Conservation (phyloP, 1,140 invertebrate genomes). For the Brachionus manjavacas region DNA sequence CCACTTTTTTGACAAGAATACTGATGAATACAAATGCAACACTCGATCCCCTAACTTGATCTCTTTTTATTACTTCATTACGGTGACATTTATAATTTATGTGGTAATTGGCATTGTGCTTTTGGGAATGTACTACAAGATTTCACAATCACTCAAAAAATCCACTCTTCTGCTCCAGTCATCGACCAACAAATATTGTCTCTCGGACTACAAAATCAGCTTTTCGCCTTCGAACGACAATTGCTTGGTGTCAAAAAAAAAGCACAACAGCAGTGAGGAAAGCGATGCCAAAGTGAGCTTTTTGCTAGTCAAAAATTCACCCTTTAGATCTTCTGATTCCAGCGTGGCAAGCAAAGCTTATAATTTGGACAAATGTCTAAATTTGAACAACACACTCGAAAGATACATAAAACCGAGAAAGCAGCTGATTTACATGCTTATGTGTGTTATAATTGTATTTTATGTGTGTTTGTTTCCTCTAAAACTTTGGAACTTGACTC, state of each 20-base stretch:
- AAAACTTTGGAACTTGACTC: constrained; percentile 25
- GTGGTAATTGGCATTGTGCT: constrained; percentile 24
- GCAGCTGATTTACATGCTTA: constrained; percentile 34
- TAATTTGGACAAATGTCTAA: not conserved
- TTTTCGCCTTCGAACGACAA: not conserved
- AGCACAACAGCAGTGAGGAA: not conserved
- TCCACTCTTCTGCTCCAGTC: not conserved
- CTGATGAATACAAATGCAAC: constrained; percentile 18
- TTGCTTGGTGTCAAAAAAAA: not conserved
- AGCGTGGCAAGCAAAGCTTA: not conserved
- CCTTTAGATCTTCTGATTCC: not conserved
- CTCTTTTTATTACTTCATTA: constrained; percentile 18
- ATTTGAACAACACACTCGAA: constrained; percentile 7
- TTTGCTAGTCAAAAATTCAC: not conserved
- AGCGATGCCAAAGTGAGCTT: not conserved
- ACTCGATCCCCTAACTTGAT: not conserved
- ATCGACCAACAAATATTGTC: not conserved
- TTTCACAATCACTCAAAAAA: not conserved
- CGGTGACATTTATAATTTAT: constrained; percentile 29
- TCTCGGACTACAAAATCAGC: not conserved
- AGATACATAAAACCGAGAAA: constrained; percentile 16
- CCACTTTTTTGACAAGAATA: constrained; percentile 22
- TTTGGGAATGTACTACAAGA: not conserved
- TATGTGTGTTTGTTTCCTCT: constrained; percentile 40
- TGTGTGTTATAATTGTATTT: constrained; percentile 22